Conservation (phyloP, 2,888 invertebrate species). For the Anoncus sp. region DNA sequence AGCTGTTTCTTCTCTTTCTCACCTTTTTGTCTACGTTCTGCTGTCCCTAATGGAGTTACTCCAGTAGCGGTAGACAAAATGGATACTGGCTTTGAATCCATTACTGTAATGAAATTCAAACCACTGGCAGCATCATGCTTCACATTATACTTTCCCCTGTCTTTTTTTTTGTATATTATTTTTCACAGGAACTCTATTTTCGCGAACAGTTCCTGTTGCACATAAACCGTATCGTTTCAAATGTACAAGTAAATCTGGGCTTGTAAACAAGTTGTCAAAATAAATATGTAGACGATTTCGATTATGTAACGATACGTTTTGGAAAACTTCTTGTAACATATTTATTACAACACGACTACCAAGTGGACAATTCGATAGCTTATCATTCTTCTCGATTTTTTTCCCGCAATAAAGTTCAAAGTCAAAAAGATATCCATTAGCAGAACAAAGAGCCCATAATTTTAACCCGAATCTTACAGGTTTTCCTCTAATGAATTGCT, state of each 20-base stretch:
- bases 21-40: neutral
- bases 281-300: conserved; percentile 57
- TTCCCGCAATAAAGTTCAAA: conserved; percentile 41
- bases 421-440: conserved; percentile 36
- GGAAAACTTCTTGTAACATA: conserved; percentile 37
- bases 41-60: conserved; percentile 58
- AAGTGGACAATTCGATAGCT: conserved; percentile 33
- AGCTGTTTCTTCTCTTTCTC: conserved; percentile 52
- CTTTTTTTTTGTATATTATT: conserved; percentile 59
- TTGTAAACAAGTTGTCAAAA: conserved; percentile 62
- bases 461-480: conserved; percentile 37
- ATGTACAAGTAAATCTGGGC: conserved; percentile 59
- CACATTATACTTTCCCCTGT: conserved; percentile 54
- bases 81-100: conserved; percentile 66
- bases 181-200: conserved; percentile 57
- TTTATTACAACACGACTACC: conserved; percentile 38
- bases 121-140: conserved; percentile 64
- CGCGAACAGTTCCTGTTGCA: conserved; percentile 60
- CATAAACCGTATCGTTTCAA: conserved; percentile 58
- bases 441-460: conserved; percentile 39
- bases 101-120: conserved; percentile 62
- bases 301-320: conserved; percentile 32
- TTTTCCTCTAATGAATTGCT: conserved; percentile 47
- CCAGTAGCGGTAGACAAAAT: conserved; percentile 64
- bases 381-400: conserved; percentile 8